These are phyloP conservation scores for Fratercula arctica DNA, from an alignment of 2,797 vertebrate species.

Conservation along the genomic window DNA sequence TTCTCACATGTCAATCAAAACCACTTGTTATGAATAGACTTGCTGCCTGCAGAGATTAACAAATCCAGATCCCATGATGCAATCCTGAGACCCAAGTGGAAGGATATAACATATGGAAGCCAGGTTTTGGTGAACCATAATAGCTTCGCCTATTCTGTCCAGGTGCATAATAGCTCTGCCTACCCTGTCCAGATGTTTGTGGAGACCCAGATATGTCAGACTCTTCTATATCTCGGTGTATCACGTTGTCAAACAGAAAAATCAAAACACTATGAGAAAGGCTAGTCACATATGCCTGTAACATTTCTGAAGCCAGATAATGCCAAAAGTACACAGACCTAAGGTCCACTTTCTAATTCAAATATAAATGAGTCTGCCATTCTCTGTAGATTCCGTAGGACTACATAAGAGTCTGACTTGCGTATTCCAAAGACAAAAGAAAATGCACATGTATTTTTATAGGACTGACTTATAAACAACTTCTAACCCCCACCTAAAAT, in stretches of 20 bases:
- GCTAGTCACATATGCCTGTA: neutral
- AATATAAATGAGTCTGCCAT: neutral
- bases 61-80: neutral
- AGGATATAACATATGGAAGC: neutral
- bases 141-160: neutral
- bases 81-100: neutral
- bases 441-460: neutral
- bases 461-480: neutral
- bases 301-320: neutral
- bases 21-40: neutral
- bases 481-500: neutral
- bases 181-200: neutral
- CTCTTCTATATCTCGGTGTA: accelerated
- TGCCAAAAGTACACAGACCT: neutral
- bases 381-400: neutral
- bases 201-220: neutral
- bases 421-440: neutral
- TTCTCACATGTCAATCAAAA: conserved; percentile 8
- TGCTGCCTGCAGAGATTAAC: conserved; percentile 1
- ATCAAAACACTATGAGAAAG: neutral
- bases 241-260: neutral
- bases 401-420: neutral
- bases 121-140: neutral
- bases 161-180: neutral
- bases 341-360: neutral